These are phyloP conservation scores for Chascanopsetta lugubris DNA, from an alignment of 2,113 vertebrate species.

Conservation along the genomic window DNA sequence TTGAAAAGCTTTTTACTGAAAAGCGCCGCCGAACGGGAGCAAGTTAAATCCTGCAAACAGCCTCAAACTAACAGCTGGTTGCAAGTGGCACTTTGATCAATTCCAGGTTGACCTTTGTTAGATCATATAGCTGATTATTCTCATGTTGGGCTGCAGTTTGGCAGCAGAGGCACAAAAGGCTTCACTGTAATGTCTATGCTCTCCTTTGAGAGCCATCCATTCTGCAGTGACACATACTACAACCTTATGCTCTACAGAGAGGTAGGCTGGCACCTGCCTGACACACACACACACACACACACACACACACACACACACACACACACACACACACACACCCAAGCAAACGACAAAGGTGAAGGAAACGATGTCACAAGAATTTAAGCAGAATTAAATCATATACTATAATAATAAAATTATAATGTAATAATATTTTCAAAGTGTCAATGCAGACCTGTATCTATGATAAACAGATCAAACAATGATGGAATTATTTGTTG, in stretches of 20 bases:
- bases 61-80: constrained; percentile 39
- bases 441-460: too few species aligned
- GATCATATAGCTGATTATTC: constrained; percentile 64
- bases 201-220: constrained; percentile 51
- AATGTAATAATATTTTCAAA: too few species aligned
- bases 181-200: constrained; percentile 56
- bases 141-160: constrained; percentile 49
- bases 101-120: constrained; percentile 51
- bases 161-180: constrained; percentile 58
- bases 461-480: too few species aligned
- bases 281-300: constrained; percentile 25
- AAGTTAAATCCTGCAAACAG: constrained; percentile 36
- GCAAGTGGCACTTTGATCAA: constrained; percentile 58
- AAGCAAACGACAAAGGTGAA: constrained; percentile 19
- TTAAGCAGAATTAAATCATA: too few species aligned
- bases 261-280: constrained; percentile 33
- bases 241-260: constrained; percentile 56
- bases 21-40: not conserved
- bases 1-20: constrained; percentile 12
- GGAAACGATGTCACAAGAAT: constrained; percentile 2
- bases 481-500: too few species aligned
- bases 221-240: constrained; percentile 55
- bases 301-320: constrained; percentile 13
- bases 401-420: too few species aligned
- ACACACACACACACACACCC: constrained; percentile 4